Percentiles rank a stretch among this genome's conserved stretches.
These are phyloP conservation scores for Parelbella ahira DNA, from an alignment of 2,888 invertebrate genomes.

Conservation along the genomic window DNA sequence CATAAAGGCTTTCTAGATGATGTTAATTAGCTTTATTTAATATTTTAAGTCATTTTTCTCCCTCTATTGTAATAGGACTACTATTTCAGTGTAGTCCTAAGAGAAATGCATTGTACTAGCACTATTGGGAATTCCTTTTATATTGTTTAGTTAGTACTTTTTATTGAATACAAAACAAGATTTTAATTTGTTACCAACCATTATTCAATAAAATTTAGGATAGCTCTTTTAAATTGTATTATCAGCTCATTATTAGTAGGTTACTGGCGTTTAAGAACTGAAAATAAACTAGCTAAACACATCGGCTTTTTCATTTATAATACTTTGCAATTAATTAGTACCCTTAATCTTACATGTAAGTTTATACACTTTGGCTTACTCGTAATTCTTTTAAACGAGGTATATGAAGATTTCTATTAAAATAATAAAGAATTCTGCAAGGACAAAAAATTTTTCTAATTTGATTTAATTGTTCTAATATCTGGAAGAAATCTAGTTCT, in stretches of 20 bases:
- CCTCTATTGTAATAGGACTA: slow-evolving; percentile 43
- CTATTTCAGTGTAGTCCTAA: slow-evolving; percentile 32
- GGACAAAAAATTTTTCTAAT: too few relatives aligned
- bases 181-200: slow-evolving; percentile 78
- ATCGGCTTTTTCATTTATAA: slow-evolving; percentile 37
- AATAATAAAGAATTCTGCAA: too few relatives aligned
- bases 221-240: slow-evolving; percentile 78
- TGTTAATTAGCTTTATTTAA: slow-evolving; percentile 71
- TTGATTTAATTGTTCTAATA: too few relatives aligned
- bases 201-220: slow-evolving; percentile 77
- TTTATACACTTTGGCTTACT: too few relatives aligned
- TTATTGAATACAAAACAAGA: slow-evolving; percentile 74
- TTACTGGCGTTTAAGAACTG: slow-evolving; percentile 81
- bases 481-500: too few relatives aligned
- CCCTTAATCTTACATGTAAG: too few relatives aligned
- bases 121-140: slow-evolving; percentile 68
- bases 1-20: slow-evolving; percentile 62
- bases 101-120: slow-evolving; percentile 42
- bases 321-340: too few relatives aligned
- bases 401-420: too few relatives aligned
- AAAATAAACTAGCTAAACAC: slow-evolving; percentile 80
- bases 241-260: slow-evolving; percentile 79
- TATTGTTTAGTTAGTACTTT: slow-evolving; percentile 68
- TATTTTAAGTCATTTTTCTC: slow-evolving; percentile 70
- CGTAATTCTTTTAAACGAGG: too few relatives aligned